Conservation (phyloP, 1,140 invertebrate species). For the Hirudo medicinalis region DNA sequence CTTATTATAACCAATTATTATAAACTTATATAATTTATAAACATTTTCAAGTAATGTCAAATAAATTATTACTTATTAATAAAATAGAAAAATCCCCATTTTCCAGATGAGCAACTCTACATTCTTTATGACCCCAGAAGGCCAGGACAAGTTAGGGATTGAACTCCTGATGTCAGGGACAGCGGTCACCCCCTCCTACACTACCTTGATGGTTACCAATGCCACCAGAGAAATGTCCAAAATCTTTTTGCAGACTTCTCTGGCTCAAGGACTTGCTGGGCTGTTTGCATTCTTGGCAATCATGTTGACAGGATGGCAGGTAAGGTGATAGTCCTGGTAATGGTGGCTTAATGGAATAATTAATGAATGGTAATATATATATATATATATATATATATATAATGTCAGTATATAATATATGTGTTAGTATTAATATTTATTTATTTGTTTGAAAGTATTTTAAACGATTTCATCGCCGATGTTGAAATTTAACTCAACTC, state of each 20-base stretch:
- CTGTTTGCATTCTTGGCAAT: constrained; percentile 85
- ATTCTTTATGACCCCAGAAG: no score
- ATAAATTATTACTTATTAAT: no score
- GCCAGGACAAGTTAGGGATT: no score
- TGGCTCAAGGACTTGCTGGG: constrained; percentile 82
- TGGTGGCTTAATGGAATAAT: background rate
- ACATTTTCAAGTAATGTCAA: no score
- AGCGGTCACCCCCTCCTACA: background rate
- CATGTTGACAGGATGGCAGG: constrained; percentile 94
- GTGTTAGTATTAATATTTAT: no score
- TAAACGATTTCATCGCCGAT: background rate
- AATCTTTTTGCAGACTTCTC: constrained; percentile 75
- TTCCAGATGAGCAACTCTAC: no score
- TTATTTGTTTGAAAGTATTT: background rate
- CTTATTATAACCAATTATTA: no score
- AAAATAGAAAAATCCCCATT: no score
- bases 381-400: no score
- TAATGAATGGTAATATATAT: no score
- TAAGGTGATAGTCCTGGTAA: constrained; percentile 38
- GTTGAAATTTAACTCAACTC: background rate
- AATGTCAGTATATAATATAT: no score
- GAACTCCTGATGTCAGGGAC: background rate
- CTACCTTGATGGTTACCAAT: background rate
- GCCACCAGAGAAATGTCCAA: constrained; percentile 2
- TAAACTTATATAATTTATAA: no score